Evolutionary conservation across 2,888 invertebrate species (phyloP), one percentile per base, ranked within the genome.

Genomic region (Hydriomena furcata): DNA sequence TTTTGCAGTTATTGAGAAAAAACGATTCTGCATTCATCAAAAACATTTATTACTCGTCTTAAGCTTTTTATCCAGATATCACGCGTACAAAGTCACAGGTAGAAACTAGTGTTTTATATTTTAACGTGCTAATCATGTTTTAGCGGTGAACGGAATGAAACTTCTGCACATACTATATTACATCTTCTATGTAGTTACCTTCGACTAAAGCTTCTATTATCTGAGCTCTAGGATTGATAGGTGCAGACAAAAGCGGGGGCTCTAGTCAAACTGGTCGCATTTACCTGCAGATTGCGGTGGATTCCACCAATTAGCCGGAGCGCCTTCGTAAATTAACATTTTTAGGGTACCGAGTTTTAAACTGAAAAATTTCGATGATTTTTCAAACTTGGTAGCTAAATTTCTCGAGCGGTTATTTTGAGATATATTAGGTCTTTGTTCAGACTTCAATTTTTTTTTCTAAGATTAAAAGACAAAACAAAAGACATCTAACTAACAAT

Each of bases 211-310:
- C 52, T 20, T 36, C 2, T 20, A 47, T 43, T 24, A 42, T 36
- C 21, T 35, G 52, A 52, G 10, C 46, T 12, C 24, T 38, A 7
- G 11, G 17, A 42, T 51, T 25, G 43, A 48, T 40, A 21, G 7
- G 6, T 17, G 12, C n/a, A 23, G 10, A 45, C 38, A 30, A 40
- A 32, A 27, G 17, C 2, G 10, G 5, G n/a, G 12, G 63, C 42
- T 71, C 71, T 53, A 32, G 52, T 44, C 62, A 49, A 52, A 41
- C 45, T 68, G 65, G 71, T 44, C 65, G 40, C 60, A 60, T 64
- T 67, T 59, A 68, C 71, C 69, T 70, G 63, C 60, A 64, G 63
- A 65, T 66, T 70, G 71, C 55, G 68, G 68, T 55, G 43, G 51
- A 48, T 61, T 57, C 34, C 58, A 50, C 63, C 65, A 73, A 75